These are phyloP conservation scores for Steinernema feltiae DNA, from an alignment of 1,140 invertebrate species.

Conservation along the genomic window DNA sequence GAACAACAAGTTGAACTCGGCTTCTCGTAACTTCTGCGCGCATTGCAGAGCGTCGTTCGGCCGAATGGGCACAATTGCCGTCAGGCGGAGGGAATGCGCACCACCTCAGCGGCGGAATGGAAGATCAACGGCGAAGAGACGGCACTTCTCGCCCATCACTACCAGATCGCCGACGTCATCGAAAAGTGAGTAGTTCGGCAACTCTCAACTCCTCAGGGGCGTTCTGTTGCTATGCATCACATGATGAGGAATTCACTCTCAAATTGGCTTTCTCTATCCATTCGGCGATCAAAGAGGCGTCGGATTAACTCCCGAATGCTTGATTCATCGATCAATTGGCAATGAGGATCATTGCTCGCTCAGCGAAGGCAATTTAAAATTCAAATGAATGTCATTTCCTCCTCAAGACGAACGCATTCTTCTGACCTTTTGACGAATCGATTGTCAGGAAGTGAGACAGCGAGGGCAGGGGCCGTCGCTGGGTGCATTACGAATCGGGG, in stretches of 20 bases:
- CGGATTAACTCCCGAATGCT: no score
- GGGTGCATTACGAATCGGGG: no score
- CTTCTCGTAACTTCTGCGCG: neutral
- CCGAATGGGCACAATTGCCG: conserved; percentile 8
- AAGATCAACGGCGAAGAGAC: conserved; percentile 40
- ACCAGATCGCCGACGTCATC: conserved; percentile 49
- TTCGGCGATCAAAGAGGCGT: no score
- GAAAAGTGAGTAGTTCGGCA: conserved; percentile 41
- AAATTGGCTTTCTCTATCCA: no score
- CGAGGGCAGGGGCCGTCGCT: no score
- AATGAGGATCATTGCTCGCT: neutral
- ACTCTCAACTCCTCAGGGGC: neutral
- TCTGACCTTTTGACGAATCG: neutral
- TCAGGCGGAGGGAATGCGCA: conserved; percentile 12
- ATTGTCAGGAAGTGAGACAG: neutral
- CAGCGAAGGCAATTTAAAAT: neutral
- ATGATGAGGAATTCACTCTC: no score
- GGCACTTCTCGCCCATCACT: conserved; percentile 50
- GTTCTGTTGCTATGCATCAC: no score
- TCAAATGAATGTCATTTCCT: neutral
- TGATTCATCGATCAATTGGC: no score
- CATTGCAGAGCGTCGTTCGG: neutral
- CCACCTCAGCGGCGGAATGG: conserved; percentile 12
- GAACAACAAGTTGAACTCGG: neutral
- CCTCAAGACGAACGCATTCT: neutral